These are phyloP conservation scores for Pyxicephalus adspersus DNA, from an alignment of 2,113 vertebrate species.

Conservation along the genomic window DNA sequence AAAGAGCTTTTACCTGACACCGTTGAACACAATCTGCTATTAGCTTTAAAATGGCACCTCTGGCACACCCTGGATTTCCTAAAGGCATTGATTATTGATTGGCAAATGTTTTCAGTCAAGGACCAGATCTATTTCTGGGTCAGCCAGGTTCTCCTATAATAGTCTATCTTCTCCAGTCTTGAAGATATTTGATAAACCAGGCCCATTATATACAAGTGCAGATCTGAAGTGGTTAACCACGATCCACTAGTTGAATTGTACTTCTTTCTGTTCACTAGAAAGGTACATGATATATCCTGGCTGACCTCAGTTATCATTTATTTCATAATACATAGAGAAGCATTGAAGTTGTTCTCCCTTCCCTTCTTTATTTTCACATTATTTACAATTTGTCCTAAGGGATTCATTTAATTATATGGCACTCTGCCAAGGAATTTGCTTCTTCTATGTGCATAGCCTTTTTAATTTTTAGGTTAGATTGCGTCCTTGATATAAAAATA, in stretches of 20 bases:
- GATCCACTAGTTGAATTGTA: background rate
- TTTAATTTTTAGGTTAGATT: constrained; percentile 9
- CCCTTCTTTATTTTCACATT: background rate
- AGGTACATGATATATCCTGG: background rate
- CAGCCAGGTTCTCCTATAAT: no score
- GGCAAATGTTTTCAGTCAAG: no score
- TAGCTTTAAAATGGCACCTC: no score
- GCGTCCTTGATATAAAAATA: constrained; percentile 16
- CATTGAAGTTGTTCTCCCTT: background rate
- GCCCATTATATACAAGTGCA: no score
- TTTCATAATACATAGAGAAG: background rate
- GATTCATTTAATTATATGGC: constrained; percentile 18
- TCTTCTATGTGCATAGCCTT: constrained; percentile 1
- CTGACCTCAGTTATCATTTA: background rate
- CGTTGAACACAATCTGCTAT: no score
- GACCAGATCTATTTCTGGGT: no score
- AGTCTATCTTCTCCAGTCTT: no score
- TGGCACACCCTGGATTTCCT: no score
- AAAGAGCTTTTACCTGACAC: no score
- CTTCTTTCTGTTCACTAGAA: background rate
- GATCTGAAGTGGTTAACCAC: no score
- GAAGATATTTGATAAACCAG: no score
- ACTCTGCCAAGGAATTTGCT: constrained; percentile 7
- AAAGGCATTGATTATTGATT: no score
- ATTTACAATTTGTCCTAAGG: constrained; percentile 17